These are phyloP conservation scores for Sisyra nigra DNA, from an alignment of 2,888 invertebrate species.

Conservation along the genomic window DNA sequence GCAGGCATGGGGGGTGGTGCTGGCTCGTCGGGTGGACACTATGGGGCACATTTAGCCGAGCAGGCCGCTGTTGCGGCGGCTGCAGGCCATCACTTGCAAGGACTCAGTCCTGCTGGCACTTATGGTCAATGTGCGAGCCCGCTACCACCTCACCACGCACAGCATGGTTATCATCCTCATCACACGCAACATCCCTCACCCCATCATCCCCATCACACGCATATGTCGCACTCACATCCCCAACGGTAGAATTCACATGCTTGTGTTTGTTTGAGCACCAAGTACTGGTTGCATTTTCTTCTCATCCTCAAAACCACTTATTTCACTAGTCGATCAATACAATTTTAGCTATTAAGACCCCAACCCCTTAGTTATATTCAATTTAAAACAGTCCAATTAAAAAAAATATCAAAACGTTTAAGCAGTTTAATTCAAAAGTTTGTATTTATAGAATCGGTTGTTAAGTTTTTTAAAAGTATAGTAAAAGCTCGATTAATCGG, in stretches of 20 bases:
- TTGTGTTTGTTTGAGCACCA: neutral
- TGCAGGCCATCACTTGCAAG: constrained; percentile 22
- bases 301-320: too few relatives aligned
- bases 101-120: constrained; percentile 38
- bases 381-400: too few relatives aligned
- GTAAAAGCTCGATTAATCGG: too few relatives aligned
- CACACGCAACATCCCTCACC: constrained; percentile 54
- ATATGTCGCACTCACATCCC: constrained; percentile 56
- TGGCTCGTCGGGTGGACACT: constrained; percentile 24
- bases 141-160: constrained; percentile 34
- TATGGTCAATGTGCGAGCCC: constrained; percentile 59
- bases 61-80: constrained; percentile 22
- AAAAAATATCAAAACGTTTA: too few relatives aligned
- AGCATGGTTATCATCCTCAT: constrained; percentile 25
- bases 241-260: constrained; percentile 47
- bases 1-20: constrained; percentile 25
- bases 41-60: constrained; percentile 25
- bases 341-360: too few relatives aligned
- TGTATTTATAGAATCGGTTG: too few relatives aligned
- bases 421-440: too few relatives aligned
- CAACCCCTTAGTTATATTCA: too few relatives aligned
- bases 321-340: too few relatives aligned
- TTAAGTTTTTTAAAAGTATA: too few relatives aligned
- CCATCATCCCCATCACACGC: constrained; percentile 32
- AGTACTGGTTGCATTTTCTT: neutral